Evolutionary conservation across 2,113 vertebrate species (phyloP).

Genomic region (Myotis yumanensis): DNA sequence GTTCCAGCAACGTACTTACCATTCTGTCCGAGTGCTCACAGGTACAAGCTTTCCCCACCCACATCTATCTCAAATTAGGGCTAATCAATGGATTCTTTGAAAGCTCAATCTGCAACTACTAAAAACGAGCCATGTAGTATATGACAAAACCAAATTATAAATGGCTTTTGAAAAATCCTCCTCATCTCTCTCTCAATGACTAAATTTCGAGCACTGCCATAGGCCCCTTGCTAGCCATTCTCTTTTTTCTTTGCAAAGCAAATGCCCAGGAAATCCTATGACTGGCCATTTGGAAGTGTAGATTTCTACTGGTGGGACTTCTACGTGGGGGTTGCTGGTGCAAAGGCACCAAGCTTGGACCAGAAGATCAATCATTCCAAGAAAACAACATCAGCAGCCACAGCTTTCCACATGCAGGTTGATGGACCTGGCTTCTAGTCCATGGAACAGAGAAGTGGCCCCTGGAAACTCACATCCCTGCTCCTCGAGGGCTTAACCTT

Average conservation of each 20-base stretch:
- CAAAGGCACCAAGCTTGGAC: background rate
- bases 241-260: constrained; percentile 19
- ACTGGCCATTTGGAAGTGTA: background rate
- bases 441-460: background rate
- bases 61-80: background rate
- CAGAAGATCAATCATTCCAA: background rate
- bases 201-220: background rate
- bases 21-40: background rate
- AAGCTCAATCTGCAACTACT: background rate
- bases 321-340: background rate
- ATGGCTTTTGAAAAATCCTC: constrained; percentile 15
- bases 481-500: background rate
- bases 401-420: background rate
- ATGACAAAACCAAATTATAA: constrained; percentile 5
- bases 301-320: background rate
- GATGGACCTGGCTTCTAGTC: background rate
- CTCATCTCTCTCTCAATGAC: background rate
- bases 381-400: background rate
- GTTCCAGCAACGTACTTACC: background rate
- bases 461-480: background rate
- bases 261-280: background rate
- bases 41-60: background rate
- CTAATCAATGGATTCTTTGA: background rate
- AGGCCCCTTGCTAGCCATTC: background rate
- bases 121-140: background rate